phyloP scores from a whole-genome alignment of 2,113 vertebrate genomes.

The Neogale vison region DNA sequence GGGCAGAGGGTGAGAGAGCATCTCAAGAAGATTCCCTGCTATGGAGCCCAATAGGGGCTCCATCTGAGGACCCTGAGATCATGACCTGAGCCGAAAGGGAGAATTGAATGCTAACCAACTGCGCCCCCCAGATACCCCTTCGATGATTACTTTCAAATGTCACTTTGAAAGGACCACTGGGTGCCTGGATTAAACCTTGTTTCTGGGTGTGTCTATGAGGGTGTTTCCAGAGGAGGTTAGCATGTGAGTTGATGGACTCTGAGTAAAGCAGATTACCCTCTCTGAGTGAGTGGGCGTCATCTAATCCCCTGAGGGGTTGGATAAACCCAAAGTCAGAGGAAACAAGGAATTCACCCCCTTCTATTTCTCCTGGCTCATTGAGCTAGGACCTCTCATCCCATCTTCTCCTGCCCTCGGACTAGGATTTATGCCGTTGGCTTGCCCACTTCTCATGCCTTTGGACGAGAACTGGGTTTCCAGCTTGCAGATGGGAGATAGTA shows the following conservation, averaged over 20 bases:
- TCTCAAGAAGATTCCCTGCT: not conserved
- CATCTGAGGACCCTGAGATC: not conserved
- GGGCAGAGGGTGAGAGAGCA: not conserved
- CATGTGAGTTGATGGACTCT: accelerated
- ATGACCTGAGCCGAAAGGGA: not conserved
- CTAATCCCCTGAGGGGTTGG: not conserved
- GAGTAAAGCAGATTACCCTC: not conserved
- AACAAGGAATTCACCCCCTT: not conserved
- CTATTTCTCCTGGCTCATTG: not conserved
- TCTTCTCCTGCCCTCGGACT: not conserved
- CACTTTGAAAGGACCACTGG: not conserved
- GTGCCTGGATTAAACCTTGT: too few species aligned
- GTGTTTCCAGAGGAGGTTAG: not conserved
- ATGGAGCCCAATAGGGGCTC: not conserved
- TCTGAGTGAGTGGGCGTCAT: accelerated
- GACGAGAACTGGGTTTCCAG: not conserved
- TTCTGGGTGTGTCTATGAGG: not conserved
- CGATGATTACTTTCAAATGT: not conserved
- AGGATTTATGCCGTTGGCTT: not conserved
- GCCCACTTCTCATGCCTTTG: not conserved
- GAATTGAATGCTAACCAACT: not conserved
- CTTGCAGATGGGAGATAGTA: not conserved
- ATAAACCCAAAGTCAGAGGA: not conserved
- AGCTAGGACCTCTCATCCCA: not conserved
- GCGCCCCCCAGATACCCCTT: not conserved